Conservation (phyloP, 2,113 vertebrate genomes). For the Petrocephalus microphthalmus region DNA sequence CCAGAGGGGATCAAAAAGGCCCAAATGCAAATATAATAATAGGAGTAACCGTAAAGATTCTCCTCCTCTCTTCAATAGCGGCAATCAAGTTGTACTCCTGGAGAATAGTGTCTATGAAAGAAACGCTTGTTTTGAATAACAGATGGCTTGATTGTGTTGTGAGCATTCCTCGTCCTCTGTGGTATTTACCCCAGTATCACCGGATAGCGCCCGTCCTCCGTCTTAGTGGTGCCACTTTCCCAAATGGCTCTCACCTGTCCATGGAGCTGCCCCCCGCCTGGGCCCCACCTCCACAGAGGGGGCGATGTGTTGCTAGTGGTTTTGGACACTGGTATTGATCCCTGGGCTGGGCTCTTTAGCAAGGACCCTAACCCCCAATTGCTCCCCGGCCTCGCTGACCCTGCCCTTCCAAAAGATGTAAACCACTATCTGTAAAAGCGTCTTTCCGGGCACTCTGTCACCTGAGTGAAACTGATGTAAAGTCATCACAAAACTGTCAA, state of each 20-base stretch:
- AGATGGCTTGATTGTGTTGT: neutral
- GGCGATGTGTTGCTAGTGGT: neutral
- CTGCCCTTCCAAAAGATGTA: neutral
- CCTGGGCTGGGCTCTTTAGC: neutral
- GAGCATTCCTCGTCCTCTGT: neutral
- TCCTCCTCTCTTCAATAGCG: neutral
- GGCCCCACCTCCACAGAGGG: neutral
- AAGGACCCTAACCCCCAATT: neutral
- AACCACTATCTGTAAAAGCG: neutral
- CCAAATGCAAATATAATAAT: neutral
- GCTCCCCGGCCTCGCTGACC: neutral
- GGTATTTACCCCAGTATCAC: neutral
- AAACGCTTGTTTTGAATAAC: neutral
- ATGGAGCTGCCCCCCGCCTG: neutral
- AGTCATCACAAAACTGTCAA: neutral
- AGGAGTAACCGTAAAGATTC: neutral
- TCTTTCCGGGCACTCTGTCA: neutral
- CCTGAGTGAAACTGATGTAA: neutral
- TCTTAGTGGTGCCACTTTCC: neutral
- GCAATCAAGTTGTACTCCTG: conserved; percentile 1
- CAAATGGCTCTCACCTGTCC: neutral
- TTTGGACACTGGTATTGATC: neutral
- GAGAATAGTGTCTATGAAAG: neutral
- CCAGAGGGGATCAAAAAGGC: neutral
- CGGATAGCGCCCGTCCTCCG: neutral